Evolutionary conservation across 37 sponge, comb jelly and placozoan species (phyloP).

Genomic region (Ephydatia muelleri): DNA sequence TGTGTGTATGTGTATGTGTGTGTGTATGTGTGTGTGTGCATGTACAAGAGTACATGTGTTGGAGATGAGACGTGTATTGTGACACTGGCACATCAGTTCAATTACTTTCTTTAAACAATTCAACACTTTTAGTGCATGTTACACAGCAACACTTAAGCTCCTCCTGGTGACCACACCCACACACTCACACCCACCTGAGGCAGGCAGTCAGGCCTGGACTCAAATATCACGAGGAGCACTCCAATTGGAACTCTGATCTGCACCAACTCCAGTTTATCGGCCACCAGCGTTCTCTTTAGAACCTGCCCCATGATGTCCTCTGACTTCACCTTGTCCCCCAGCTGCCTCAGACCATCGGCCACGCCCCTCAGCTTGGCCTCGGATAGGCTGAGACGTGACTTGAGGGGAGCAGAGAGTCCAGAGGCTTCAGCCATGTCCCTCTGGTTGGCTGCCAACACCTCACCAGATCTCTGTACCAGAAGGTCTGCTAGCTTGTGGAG

Average conservation of each 20-base stretch:
- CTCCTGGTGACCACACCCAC: too few relatives aligned
- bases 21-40: too few relatives aligned
- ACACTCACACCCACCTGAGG: too few relatives aligned
- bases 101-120: too few relatives aligned
- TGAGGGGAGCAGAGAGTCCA: slow-evolving; percentile 51
- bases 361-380: slow-evolving; percentile 59
- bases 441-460: slow-evolving; percentile 68
- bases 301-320: too few relatives aligned
- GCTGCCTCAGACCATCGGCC: slow-evolving; percentile 57
- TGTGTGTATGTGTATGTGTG: too few relatives aligned
- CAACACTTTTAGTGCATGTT: too few relatives aligned
- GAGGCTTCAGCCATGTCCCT: slow-evolving; percentile 56
- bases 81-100: not conserved
- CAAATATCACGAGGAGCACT: too few relatives aligned
- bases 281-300: too few relatives aligned
- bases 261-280: too few relatives aligned
- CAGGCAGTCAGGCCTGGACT: too few relatives aligned
- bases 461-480: slow-evolving; percentile 56
- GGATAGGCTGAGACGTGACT: slow-evolving; percentile 65
- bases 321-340: slow-evolving; percentile 58
- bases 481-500: slow-evolving; percentile 72
- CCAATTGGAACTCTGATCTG: slow-evolving; percentile 90
- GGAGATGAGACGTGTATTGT: not conserved
- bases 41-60: slow-evolving; percentile 58
- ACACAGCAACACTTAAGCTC: too few relatives aligned